Conservation (phyloP, 1,140 invertebrate species). For the Camponotus floridanus region DNA sequence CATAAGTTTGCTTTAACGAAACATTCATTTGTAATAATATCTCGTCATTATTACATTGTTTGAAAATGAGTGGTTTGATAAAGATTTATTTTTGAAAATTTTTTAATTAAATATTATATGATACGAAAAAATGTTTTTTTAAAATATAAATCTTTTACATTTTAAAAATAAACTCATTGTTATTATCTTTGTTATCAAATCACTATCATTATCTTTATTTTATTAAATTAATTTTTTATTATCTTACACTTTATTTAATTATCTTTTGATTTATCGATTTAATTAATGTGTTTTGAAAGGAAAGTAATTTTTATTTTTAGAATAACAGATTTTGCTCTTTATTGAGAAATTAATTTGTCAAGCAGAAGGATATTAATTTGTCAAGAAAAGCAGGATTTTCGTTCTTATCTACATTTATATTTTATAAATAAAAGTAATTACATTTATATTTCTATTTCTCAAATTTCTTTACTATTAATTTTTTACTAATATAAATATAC, state of each 20-base stretch:
- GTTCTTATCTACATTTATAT: too few relatives aligned
- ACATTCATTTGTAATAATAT: neutral
- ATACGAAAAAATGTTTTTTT: neutral
- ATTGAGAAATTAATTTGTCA: neutral
- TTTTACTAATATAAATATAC: too few relatives aligned
- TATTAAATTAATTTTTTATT: neutral
- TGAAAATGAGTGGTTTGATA: neutral
- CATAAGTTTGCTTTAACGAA: neutral
- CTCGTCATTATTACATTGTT: neutral
- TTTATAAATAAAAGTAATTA: too few relatives aligned
- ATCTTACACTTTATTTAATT: neutral
- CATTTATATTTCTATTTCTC: too few relatives aligned
- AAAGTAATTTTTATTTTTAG: too few relatives aligned
- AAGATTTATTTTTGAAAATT: too few relatives aligned
- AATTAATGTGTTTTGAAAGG: neutral
- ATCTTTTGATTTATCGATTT: neutral
- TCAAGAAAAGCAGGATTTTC: too few relatives aligned
- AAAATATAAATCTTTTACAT: neutral
- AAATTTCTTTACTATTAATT: too few relatives aligned
- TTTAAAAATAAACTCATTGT: neutral
- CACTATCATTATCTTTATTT: neutral
- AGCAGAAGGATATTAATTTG: too few relatives aligned
- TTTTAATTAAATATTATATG: too few relatives aligned
- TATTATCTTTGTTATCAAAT: conserved; percentile 1
- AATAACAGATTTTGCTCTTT: neutral